Percentiles rank a stretch among this genome's conserved stretches.
Conservation (phyloP, 2,113 vertebrate species). For the Malaclemys terrapin region DNA sequence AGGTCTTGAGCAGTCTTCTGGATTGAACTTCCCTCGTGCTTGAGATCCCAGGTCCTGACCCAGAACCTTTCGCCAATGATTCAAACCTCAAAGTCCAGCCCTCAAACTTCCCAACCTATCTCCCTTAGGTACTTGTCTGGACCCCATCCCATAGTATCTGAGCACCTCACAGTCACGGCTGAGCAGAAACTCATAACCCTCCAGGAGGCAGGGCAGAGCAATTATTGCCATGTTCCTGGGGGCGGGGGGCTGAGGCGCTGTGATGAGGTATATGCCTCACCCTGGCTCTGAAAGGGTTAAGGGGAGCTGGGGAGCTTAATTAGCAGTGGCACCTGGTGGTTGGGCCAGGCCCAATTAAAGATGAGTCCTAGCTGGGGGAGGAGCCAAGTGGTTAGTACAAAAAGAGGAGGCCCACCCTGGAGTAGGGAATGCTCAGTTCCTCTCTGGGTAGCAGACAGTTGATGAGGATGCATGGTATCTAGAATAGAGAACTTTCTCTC, state of each 20-base stretch:
- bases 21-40: neutral
- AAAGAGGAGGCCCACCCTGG: neutral
- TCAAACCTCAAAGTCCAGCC: neutral
- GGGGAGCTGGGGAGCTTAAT: neutral
- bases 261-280: neutral
- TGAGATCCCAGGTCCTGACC: neutral
- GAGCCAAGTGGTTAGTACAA: neutral
- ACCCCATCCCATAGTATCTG: rapidly evolving
- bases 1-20: rapidly evolving
- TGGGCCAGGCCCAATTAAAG: neutral
- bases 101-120: rapidly evolving
- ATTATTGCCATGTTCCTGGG: neutral
- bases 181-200: neutral
- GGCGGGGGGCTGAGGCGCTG: rapidly evolving
- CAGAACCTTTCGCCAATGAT: neutral
- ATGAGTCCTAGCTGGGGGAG: neutral
- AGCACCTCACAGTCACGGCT: neutral
- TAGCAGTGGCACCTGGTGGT: neutral
- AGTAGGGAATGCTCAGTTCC: neutral
- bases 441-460: neutral
- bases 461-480: neutral
- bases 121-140: neutral
- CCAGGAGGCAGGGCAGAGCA: neutral
- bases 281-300: neutral
- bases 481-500: neutral